Base-by-base conservation (phyloP, 2,113 vertebrate genomes). In the Progne subis region DNA sequence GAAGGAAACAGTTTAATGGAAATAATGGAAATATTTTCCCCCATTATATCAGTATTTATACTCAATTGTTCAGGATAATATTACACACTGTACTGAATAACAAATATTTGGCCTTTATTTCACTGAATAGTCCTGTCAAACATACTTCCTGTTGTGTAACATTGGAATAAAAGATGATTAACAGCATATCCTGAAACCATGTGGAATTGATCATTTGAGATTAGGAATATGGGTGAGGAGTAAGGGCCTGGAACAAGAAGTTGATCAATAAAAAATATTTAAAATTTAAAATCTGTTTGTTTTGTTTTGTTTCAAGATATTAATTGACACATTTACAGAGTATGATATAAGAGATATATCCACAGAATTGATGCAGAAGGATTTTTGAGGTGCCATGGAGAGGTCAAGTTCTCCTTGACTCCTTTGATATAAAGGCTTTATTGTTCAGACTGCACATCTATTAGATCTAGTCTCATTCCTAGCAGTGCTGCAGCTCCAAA, bases 101-200 rank as follows among this genome's bases (percentile, higher is more conserved):
- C 76, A 85, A 92, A 86, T 55, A 81, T 88, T 85, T 97, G 95
- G 82, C 80, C 26, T 83, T 92, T 87, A 63, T 93, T 96, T 96
- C 59, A 79, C 61, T 88, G 32, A 95, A 60, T 49, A 65, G 37
- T 77, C 56, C 77, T 92, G 53, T 84, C 79, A 95, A 77, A 44
- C 32, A 67, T 68, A 26, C 67, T 91, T 89, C 72, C 83, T 92
- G 49, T 93, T 95, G 92, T 83, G 81, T 82, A 97, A 96, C 43
- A 91, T 86, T 82, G 85, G 89, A 95, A 91, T 69, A 88, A 91
- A 76, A 71, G 29, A 87, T 86, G 59, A 93, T 92, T 86, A 90
- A 92, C 63, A 88, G 28, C 60, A 72, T 90, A 84, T 83, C 78
- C 59, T 95, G 53, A 91, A 95, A 82, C 50, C 78, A 92, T 60